Conservation (phyloP, 2,113 vertebrate genomes). For the Lepus europaeus region DNA sequence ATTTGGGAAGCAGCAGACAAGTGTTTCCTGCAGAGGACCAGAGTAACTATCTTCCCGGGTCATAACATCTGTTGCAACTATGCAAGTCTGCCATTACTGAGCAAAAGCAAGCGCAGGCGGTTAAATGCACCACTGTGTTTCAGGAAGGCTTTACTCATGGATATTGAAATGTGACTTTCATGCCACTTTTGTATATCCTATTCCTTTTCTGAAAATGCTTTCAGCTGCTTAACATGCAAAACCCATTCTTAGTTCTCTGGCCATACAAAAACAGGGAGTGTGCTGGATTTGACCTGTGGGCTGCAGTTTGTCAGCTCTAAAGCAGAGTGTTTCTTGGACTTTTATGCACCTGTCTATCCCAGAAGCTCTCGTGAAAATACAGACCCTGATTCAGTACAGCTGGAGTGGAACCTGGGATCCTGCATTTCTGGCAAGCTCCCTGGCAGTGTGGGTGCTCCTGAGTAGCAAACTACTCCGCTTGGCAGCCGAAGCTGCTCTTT, state of each 20-base stretch:
- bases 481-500: not conserved
- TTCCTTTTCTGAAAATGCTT: not conserved
- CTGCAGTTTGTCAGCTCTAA: not conserved
- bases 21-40: not conserved
- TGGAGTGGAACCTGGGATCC: not conserved
- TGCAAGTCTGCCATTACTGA: not conserved
- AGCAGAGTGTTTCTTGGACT: not conserved
- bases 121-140: not conserved
- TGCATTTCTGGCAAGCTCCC: not conserved
- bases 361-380: not conserved
- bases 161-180: slow-evolving; percentile 41
- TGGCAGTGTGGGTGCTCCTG: not conserved
- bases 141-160: not conserved
- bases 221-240: slow-evolving; percentile 55
- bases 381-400: not conserved
- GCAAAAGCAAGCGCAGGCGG: not conserved
- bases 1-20: not conserved
- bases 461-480: not conserved
- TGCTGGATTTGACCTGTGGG: not conserved
- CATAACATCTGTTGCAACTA: not conserved
- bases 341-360: not conserved
- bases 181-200: not conserved
- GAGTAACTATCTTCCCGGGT: not conserved
- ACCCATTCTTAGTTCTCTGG: not conserved
- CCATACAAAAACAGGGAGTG: not conserved